Base-by-base conservation (phyloP, 2,797 vertebrate species). In the Sebastes wilsoni region DNA sequence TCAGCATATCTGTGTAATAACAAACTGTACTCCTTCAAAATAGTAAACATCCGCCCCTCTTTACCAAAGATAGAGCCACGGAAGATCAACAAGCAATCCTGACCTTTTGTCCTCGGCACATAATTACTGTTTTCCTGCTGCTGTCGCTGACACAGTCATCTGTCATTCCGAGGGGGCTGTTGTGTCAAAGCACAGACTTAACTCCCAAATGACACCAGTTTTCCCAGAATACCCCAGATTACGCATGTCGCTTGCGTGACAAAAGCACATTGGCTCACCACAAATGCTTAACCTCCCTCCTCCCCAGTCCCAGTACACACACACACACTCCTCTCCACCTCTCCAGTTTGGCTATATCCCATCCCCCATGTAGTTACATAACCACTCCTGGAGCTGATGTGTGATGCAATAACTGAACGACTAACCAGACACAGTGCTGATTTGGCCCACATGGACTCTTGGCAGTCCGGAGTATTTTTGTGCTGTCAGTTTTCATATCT, bases 281-380 rank as follows among this genome's bases (percentile, higher is more conserved):
- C 25, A 77, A 38, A 62, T 32, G 3, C 66, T 18, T 65, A 73
- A 32, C 66, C 66, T n/a, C 55, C 22, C 28, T 1, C 5, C 46
- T n/a, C 22, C 52, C 46, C 58, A 27, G 14, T 46, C 42, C n/a
- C 56, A 16, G 9, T 7, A 18, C 6, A 12, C 60, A 16, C 23
- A 60, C 60, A 75, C 27, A 52, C 59, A 66, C 54, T 4, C 4
- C 55, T 6, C n/a, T 16, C 4, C 28, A 3, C 18, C 46, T 66
- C 16, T 70, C 46, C 46, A 64, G 23, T 73, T 65, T 46, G 25
- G 22, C 71, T 27, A 28, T 30, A 59, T 69, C 82, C 86, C 80
- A 49, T 60, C 79, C 79, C 90, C 82, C 75, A 70, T 76, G 10
- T 55, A 16, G 36, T 92, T 91, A 79, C 75, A 73, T 88, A 91